Percentiles rank a stretch among this genome's conserved stretches.
Evolutionary conservation across 2,888 invertebrate species (phyloP).

Genomic region (Caenorhabditis sinica): DNA sequence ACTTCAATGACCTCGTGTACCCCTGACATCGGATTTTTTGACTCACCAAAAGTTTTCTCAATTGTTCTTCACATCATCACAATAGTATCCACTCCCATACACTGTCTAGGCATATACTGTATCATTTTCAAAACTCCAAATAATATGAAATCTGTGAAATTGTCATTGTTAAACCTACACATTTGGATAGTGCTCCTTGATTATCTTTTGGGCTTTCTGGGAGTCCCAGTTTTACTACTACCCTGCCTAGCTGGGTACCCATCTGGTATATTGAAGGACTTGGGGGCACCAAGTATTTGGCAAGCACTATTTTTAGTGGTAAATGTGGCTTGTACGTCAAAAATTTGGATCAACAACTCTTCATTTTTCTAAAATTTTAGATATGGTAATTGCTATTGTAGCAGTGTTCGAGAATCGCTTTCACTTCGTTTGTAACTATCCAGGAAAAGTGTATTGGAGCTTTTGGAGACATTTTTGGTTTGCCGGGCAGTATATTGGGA

Average conservation of each 20-base stretch:
- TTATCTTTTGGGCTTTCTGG: neutral
- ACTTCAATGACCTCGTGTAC: constrained; percentile 15
- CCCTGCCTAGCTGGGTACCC: constrained; percentile 3
- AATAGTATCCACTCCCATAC: constrained; percentile 13
- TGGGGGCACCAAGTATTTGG: neutral
- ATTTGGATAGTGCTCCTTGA: constrained; percentile 13
- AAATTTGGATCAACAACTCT: too few species aligned
- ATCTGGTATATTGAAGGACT: constrained; percentile 1
- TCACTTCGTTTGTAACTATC: neutral
- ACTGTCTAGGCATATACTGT: constrained; percentile 36
- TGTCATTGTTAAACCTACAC: constrained; percentile 6
- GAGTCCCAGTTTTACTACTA: constrained; percentile 10
- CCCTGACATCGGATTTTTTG: neutral
- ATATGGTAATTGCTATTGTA: neutral
- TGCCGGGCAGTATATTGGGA: neutral
- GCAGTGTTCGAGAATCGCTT: constrained; percentile 36
- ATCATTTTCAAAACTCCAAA: constrained; percentile 36
- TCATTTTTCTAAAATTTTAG: neutral
- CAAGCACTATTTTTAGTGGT: neutral
- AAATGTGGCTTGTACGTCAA: neutral
- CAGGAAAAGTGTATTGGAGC: neutral
- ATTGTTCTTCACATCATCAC: constrained; percentile 9
- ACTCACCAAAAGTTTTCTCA: constrained; percentile 13
- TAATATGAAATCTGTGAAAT: constrained; percentile 37
- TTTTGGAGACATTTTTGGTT: constrained; percentile 16